Conservation (phyloP, 2,113 vertebrate species). For the Muntiacus muntjak region DNA sequence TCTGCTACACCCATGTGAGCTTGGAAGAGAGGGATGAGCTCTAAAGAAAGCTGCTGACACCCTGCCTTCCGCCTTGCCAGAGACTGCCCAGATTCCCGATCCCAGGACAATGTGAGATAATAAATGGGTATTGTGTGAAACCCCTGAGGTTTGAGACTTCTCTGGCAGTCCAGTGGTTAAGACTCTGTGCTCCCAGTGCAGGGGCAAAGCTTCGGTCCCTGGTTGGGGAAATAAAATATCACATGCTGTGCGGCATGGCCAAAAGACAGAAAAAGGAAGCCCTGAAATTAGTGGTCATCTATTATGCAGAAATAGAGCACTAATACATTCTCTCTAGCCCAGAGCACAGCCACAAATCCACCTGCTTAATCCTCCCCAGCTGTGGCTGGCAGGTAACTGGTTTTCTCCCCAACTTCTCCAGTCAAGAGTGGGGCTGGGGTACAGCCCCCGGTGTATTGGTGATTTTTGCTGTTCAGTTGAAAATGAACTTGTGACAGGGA, state of each 20-base stretch:
- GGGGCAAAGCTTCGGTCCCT: not conserved
- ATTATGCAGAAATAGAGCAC: slow-evolving; percentile 51
- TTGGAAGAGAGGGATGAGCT: not conserved
- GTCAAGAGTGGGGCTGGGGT: slow-evolving; percentile 1
- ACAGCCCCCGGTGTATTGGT: not conserved
- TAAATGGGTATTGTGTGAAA: slow-evolving; percentile 28
- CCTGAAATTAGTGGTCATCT: not conserved
- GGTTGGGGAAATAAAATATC: not conserved
- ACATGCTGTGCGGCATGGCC: not conserved
- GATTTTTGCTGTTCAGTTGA: slow-evolving; percentile 12
- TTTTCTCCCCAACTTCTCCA: slow-evolving; percentile 53
- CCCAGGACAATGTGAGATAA: not conserved
- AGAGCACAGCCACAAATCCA: slow-evolving; percentile 70
- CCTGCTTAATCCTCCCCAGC: slow-evolving; percentile 79
- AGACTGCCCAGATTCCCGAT: not conserved
- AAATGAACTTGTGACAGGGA: slow-evolving; percentile 58
- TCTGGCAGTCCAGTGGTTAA: not conserved
- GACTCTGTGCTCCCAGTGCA: not conserved
- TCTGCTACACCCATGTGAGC: not conserved
- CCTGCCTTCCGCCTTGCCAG: not conserved
- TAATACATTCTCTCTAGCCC: slow-evolving; percentile 21
- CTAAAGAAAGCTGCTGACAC: not conserved
- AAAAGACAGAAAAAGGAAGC: not conserved
- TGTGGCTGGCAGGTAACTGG: slow-evolving; percentile 65
- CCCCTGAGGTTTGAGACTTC: not conserved